Base-by-base conservation (phyloP, 2,888 invertebrate genomes). In the Eretmocerus hayati region DNA sequence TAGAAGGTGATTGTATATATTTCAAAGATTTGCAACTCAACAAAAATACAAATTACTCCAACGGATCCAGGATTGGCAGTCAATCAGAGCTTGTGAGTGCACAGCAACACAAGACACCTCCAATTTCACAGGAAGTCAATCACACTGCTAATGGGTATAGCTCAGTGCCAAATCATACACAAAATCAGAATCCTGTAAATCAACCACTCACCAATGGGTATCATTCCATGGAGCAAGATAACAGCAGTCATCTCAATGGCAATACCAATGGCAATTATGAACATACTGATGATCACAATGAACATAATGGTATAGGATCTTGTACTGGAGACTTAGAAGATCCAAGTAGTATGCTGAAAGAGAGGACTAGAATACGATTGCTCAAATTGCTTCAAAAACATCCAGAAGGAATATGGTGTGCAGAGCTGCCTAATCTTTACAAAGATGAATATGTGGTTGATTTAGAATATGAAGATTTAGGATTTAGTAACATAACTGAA, bases 371-470 rank as follows among this genome's bases (percentile, higher is more conserved):
- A 45, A 40, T 54, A 16, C 59, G 64, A 19, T 54, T 71, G 9
- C 44, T 61, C 30, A 58, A 65, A 23, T 54, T 71, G 8, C 56
- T 69, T 9, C 48, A 60, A 32, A 61, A 63, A 30, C 38, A 63
- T 57, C 61, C 64, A 2, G 55, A 67, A 4, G 71, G 71, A 2
- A 67, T 71, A 20, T 66, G 63, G 63, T 68, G 69, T 42, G 58
- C 66, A 0, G 60, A 71, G 0, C 45, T 71, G 6, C 67, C 68
- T 0, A 48, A 50, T 4, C 40, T 57, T 16, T 71, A 65, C 50
- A 38, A 55, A 1, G 43, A 59, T 3, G 61, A 62, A 26, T 70
- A 67, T 42, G 58, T 58, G 9, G 31, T 65, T 6, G 18, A 55
- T 1, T 48, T 71, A 8, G 61, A 64, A 42, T 71, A 67, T 32